Evolutionary conservation across 2,113 vertebrate species (phyloP).

Genomic region (Aegithalos caudatus): DNA sequence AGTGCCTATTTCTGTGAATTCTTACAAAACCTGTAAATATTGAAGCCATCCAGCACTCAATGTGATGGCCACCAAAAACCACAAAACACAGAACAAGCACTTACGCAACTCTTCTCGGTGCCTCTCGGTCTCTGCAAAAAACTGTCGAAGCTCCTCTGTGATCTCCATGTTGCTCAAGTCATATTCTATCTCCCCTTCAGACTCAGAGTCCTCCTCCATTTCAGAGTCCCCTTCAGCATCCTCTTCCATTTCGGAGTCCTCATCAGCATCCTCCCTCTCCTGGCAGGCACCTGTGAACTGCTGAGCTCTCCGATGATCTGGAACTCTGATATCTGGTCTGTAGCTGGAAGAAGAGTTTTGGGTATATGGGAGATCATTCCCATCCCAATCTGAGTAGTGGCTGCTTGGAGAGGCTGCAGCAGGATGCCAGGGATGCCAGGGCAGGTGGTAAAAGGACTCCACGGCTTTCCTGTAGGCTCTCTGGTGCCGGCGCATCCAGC

Average conservation of each 20-base stretch:
- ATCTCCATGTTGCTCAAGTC: slow-evolving; percentile 95
- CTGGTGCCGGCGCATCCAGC: slow-evolving; percentile 85
- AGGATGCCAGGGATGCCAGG: background rate
- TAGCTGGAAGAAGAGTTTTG: background rate
- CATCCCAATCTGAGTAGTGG: slow-evolving; percentile 62
- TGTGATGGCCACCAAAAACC: background rate
- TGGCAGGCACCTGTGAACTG: background rate
- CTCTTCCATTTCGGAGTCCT: background rate
- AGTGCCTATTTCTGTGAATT: background rate
- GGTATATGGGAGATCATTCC: background rate
- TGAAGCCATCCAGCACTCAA: background rate
- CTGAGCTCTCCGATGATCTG: fast-evolving
- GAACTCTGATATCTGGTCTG: background rate
- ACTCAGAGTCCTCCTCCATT: slow-evolving; percentile 44
- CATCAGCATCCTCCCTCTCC: background rate
- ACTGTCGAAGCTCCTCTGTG: slow-evolving; percentile 91
- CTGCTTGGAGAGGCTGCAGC: background rate
- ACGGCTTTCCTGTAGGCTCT: slow-evolving; percentile 82
- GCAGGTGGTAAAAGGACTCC: slow-evolving; percentile 57
- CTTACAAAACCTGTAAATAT: background rate
- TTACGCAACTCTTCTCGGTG: slow-evolving; percentile 90
- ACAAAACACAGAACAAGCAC: background rate
- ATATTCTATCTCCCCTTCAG: slow-evolving; percentile 78
- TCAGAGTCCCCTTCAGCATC: background rate
- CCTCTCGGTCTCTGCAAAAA: slow-evolving; percentile 87